Conservation (phyloP, 2,113 vertebrate genomes). For the Coracopsis vasa region DNA sequence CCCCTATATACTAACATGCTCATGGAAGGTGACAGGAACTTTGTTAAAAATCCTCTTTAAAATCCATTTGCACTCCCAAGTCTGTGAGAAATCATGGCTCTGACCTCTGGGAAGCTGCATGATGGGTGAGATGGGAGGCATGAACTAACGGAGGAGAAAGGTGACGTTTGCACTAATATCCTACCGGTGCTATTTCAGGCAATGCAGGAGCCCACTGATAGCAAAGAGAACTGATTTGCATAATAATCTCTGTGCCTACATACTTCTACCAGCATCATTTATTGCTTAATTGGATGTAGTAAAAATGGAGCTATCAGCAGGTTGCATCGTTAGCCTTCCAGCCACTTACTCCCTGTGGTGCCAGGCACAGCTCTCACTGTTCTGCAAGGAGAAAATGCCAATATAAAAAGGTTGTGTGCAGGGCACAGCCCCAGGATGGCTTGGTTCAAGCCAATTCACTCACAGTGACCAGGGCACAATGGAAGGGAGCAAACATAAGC, state of each 20-base stretch:
- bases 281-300: conserved; percentile 45
- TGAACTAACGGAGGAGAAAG: background rate
- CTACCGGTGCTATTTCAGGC: background rate
- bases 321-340: background rate
- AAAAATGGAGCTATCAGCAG: conserved; percentile 38
- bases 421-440: background rate
- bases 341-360: background rate
- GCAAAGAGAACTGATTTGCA: conserved; percentile 1
- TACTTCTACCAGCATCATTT: conserved; percentile 18
- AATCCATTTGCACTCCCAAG: background rate
- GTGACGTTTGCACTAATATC: conserved; percentile 24
- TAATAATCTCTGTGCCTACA: conserved; percentile 23
- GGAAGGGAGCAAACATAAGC: background rate
- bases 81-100: background rate
- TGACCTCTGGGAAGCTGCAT: background rate
- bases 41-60: background rate
- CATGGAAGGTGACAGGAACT: rapidly evolving
- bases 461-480: background rate
- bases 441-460: background rate
- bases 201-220: background rate
- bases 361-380: background rate
- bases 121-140: background rate
- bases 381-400: background rate
- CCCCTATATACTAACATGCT: no score
- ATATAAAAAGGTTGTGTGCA: background rate